Percentiles rank a stretch among this genome's conserved stretches.
phyloP scores from a whole-genome alignment of 2,888 invertebrate genomes.

The Hirudinaria manillensis region DNA sequence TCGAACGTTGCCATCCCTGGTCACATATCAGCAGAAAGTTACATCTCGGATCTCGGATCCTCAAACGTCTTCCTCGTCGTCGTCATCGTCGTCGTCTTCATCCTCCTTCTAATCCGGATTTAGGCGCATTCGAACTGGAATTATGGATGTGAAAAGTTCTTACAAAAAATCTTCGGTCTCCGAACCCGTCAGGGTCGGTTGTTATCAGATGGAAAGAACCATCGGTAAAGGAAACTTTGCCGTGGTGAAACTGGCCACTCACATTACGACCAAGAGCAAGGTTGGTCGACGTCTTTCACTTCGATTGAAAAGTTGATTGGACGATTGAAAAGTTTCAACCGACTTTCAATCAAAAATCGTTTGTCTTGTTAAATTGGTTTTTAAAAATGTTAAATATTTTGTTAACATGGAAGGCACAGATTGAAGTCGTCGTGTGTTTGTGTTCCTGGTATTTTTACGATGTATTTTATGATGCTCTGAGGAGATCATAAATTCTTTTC shows the following conservation, averaged over 20 bases:
- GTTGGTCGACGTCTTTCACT: constrained; percentile 57
- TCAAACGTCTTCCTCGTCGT: not conserved
- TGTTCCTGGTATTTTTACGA: no score
- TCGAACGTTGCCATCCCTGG: no score
- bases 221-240: constrained; percentile 99
- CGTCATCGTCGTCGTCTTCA: constrained; percentile 2
- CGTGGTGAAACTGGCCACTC: constrained; percentile 94
- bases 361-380: no score
- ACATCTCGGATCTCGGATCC: not conserved
- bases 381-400: no score
- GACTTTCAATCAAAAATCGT: no score
- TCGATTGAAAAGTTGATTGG: no score
- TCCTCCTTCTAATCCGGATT: not conserved
- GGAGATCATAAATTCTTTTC: no score
- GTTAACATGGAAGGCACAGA: no score
- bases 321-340: no score
- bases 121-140: not conserved
- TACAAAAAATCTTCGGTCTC: constrained; percentile 14
- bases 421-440: no score
- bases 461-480: no score
- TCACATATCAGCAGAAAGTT: no score
- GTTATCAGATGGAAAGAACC: constrained; percentile 93
- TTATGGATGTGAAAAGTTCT: not conserved
- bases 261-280: constrained; percentile 96
- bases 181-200: constrained; percentile 66